phyloP scores from a whole-genome alignment of 1,140 invertebrate genomes.

The Vanessa tameamea region DNA sequence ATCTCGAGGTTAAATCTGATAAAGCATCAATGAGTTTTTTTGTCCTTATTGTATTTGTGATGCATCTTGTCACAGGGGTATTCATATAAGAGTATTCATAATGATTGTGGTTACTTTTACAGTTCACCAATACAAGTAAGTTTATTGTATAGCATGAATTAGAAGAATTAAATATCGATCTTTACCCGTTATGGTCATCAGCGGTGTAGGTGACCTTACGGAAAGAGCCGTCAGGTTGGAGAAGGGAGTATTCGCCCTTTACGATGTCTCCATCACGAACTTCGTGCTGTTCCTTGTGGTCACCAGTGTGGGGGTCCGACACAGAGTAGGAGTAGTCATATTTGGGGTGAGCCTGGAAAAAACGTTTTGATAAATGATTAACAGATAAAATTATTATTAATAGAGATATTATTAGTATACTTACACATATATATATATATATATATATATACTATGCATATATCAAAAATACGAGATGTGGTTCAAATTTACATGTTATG shows the following conservation, averaged over 20 bases:
- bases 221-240: constrained; percentile 85
- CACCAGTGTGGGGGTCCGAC: constrained; percentile 79
- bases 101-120: too few species aligned
- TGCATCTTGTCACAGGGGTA: too few species aligned
- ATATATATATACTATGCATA: too few species aligned
- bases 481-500: too few species aligned
- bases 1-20: too few species aligned
- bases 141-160: not conserved
- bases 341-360: constrained; percentile 71
- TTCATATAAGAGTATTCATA: too few species aligned
- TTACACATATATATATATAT: too few species aligned
- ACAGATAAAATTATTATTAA: not conserved
- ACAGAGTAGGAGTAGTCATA: constrained; percentile 80
- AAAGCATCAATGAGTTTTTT: too few species aligned
- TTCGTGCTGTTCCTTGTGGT: constrained; percentile 80
- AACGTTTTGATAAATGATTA: not conserved
- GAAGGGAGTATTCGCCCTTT: constrained; percentile 81
- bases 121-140: too few species aligned
- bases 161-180: not conserved
- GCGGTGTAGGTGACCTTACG: constrained; percentile 88
- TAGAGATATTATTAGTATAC: too few species aligned
- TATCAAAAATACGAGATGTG: too few species aligned
- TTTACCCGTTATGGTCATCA: constrained; percentile 85
- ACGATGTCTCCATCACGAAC: constrained; percentile 78
- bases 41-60: too few species aligned